Percentiles rank a stretch among this genome's conserved stretches.
phyloP scores from a whole-genome alignment of 2,888 invertebrate genomes.

The Aplocera efformata region DNA sequence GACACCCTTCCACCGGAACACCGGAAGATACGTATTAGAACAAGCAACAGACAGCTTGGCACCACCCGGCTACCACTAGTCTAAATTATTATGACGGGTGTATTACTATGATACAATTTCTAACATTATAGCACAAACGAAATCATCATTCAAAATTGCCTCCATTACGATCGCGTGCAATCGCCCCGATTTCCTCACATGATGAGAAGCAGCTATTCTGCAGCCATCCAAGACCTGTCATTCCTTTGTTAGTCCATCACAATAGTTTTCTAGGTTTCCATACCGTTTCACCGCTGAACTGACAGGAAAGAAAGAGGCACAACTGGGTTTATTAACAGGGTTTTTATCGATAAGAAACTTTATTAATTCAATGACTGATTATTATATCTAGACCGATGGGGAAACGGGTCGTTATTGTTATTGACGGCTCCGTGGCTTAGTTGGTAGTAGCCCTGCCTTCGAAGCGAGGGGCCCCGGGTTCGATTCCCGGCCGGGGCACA shows the following conservation, averaged over 20 bases:
- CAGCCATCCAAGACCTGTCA: slow-evolving; percentile 49
- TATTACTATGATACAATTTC: slow-evolving; percentile 24
- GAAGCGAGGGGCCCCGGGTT: too few species aligned
- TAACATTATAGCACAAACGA: slow-evolving; percentile 20
- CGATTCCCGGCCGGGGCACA: too few species aligned
- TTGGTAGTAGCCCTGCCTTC: too few species aligned
- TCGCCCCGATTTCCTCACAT: slow-evolving; percentile 46
- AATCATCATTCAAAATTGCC: slow-evolving; percentile 39
- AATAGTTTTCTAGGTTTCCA: slow-evolving; percentile 56
- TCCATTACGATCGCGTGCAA: slow-evolving; percentile 37
- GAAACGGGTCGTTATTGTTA: too few species aligned
- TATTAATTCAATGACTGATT: neutral
- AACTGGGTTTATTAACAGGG: neutral
- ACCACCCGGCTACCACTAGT: too few species aligned
- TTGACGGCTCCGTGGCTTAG: too few species aligned
- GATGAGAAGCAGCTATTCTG: slow-evolving; percentile 44
- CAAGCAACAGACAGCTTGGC: too few species aligned
- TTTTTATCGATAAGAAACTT: neutral
- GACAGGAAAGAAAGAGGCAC: neutral
- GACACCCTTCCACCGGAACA: too few species aligned
- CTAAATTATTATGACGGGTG: neutral
- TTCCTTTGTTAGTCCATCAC: slow-evolving; percentile 60
- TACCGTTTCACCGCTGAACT: slow-evolving; percentile 35
- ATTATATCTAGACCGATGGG: too few species aligned
- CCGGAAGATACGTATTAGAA: too few species aligned